Evolutionary conservation across 2,797 vertebrate genomes (phyloP).

Genomic region (Nothura maculosa): DNA sequence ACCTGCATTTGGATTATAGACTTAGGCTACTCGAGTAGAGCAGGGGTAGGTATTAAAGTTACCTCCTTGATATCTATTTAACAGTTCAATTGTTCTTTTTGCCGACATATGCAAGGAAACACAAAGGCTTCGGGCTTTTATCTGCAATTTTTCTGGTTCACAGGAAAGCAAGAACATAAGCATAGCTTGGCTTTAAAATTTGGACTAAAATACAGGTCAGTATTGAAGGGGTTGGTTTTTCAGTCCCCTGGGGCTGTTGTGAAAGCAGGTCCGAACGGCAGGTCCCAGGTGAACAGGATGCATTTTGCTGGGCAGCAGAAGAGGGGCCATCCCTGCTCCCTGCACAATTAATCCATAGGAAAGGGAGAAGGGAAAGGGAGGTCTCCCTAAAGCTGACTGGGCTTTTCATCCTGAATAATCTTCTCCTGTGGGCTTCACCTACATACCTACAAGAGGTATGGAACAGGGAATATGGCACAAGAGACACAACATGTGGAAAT

Average conservation of each 20-base stretch:
- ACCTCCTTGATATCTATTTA: background rate
- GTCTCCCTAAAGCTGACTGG: rapidly evolving
- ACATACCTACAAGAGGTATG: background rate
- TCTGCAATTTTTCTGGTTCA: background rate
- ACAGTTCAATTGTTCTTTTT: background rate
- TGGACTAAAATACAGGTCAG: conserved; percentile 26
- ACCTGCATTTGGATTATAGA: background rate
- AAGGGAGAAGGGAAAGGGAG: background rate
- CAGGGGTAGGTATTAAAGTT: background rate
- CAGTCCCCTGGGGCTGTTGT: background rate
- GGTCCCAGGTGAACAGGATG: rapidly evolving
- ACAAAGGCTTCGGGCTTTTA: background rate
- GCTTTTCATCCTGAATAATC: background rate
- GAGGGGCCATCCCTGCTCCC: background rate
- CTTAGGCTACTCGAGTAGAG: background rate
- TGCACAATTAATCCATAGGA: rapidly evolving
- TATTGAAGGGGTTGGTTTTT: background rate
- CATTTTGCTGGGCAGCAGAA: background rate
- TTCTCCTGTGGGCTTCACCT: background rate
- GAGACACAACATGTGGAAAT: background rate
- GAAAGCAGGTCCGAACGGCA: conserved; percentile 10
- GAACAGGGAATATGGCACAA: background rate
- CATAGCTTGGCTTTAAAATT: background rate
- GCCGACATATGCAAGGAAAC: background rate
- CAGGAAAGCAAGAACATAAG: background rate